Evolutionary conservation across 2,113 vertebrate genomes (phyloP), one percentile per base, ranked within the genome.

Genomic region (Xyliphius kryptos): DNA sequence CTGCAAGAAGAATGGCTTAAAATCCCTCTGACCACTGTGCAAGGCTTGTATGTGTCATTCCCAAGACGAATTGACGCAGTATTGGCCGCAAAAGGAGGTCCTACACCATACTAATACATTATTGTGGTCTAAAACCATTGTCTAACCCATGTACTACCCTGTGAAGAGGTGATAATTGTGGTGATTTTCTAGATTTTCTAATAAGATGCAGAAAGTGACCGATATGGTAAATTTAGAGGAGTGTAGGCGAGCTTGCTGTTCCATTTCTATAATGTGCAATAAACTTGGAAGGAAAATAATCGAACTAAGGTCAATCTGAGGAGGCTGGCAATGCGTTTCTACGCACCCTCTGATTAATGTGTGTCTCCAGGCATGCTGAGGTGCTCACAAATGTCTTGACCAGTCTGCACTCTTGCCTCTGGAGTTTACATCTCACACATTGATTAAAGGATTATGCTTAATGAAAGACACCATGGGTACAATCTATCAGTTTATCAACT

Each of bases 361-460:
- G 50, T 60, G 61, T 59, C 65, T 61, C 55, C 60, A 67, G 60
- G 60, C 65, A 64, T 53, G 55, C 65, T 37, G 60, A 50, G 65
- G 60, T 37, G 46, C 58, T 57, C 26, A 32, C 21, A 53, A 40
- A 21, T 32, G 58, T n/a, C 71, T 53, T 61, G 67, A 66, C 66
- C 61, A 40, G 56, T 20, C 52, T 38, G 22, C 16, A 43, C 41
- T 16, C 16, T 20, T 32, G 47, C 40, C 63, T 66, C 56, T 58
- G 37, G 62, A 66, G 54, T 58, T 63, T 63, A 26, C 38, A 60
- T 53, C 17, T 43, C 26, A 66, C 36, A 44, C 15, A 12, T 37
- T 71, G 73, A 78, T 68, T 73, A 61, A 62, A 57, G 54, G 40
- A 44, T 61, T 60, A 68, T 74, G 49, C 57, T 60, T 71, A 65